Evolutionary conservation across 2,888 invertebrate genomes (phyloP), one percentile per base, ranked within the genome.

Genomic region (Pachycephus smyrnensis): DNA sequence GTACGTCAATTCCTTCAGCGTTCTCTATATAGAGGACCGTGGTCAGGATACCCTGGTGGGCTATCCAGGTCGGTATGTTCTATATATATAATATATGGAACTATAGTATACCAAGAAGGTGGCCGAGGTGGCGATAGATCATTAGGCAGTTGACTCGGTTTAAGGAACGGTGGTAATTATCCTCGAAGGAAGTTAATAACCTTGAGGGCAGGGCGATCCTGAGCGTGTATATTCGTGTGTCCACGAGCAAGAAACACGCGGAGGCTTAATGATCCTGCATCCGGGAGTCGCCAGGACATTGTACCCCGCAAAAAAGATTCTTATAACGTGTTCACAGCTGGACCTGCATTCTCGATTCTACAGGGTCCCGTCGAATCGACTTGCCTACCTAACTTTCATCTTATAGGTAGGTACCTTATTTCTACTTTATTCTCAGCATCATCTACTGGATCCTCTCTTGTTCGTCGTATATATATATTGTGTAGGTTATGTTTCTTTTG

Each of bases 231-330:
- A 73, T 78, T 73, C 55, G 68, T 76, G 71, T 78, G 73, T 76
- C 75, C 75, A 76, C 78, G 75, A 73, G 71, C 78, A 78, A 78
- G 75, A 78, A 75, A 75, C 75, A 75, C 75, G 69, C 74, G 82
- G 83, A 80, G 82, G 83, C 86, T 86, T 89, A 90, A 90, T 90
- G 90, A 90, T 86, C 87, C 85, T 85, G 88, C 88, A 88, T 88
- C 88, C 88, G 87, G 87, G 86, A 88, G 85, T 86, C 85, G 85
- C 84, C 85, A 85, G 87, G 88, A 88, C 88, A 88, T 86, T 85
- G 85, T 86, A 85, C 85, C 84, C 82, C 32, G 86, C 79, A 80
- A 80, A 80, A 79, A 75, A 81, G 73, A 37, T 83, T 83, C 84
- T 87, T 85, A 86, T 86, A 88, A 88, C 86, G 86, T 85, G 87